A percentile compares a stretch with the other conserved stretches of the same genome.
These are phyloP conservation scores for Hylia prasina DNA, from an alignment of 2,113 vertebrate species.

Conservation along the genomic window DNA sequence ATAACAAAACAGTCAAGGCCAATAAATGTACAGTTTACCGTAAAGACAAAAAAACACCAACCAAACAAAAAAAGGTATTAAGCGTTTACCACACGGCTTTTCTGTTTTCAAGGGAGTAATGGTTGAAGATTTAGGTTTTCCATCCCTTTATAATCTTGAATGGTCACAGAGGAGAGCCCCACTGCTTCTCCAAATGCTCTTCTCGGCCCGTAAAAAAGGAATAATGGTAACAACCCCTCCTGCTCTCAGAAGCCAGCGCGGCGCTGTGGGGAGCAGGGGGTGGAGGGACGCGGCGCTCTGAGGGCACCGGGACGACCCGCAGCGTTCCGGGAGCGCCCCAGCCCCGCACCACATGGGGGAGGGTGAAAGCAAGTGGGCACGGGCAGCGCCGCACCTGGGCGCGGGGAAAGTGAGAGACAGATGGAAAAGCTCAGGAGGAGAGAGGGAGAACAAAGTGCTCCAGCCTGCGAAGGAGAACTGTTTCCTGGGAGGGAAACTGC, in stretches of 20 bases:
- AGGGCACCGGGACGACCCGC: neutral
- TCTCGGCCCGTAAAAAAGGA: neutral
- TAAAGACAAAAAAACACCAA: too few relatives aligned
- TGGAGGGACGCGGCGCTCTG: too few relatives aligned
- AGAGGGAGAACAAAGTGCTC: neutral
- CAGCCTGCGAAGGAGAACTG: neutral
- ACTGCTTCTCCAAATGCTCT: neutral
- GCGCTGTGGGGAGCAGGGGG: fast-evolving
- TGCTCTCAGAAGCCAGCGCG: neutral
- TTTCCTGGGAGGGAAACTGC: neutral
- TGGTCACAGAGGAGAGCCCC: neutral
- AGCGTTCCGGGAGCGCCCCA: neutral
- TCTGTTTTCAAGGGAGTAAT: neutral
- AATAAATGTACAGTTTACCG: neutral
- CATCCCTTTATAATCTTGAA: neutral
- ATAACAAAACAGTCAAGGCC: neutral
- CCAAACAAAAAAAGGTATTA: neutral
- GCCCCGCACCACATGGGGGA: neutral
- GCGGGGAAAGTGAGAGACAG: neutral
- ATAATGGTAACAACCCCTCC: neutral
- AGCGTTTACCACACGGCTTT: neutral
- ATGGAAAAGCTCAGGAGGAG: neutral
- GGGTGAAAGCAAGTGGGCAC: neutral
- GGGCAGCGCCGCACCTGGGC: neutral
- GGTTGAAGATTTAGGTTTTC: neutral